These are phyloP conservation scores for Tetramorium bicarinatum DNA, from an alignment of 2,888 invertebrate genomes.

Conservation along the genomic window DNA sequence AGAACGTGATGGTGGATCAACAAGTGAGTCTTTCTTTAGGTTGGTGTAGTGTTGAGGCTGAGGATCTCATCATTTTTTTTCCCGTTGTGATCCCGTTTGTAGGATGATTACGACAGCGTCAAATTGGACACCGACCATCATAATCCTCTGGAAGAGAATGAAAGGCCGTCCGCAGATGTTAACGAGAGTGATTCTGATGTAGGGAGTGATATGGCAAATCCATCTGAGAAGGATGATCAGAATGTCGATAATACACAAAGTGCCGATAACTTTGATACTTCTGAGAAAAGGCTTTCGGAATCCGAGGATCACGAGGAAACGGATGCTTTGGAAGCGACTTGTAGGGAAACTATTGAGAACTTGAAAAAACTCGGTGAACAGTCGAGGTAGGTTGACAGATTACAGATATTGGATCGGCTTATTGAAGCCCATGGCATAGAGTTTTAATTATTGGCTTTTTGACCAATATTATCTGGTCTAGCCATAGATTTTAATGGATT, in stretches of 20 bases:
- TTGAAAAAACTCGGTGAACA: conserved; percentile 84
- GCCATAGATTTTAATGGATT: background rate
- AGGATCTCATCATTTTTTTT: background rate
- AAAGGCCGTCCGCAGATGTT: conserved; percentile 81
- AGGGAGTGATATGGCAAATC: conserved; percentile 85
- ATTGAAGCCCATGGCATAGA: too few species aligned
- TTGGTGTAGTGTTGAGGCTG: background rate
- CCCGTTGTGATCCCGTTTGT: conserved; percentile 7
- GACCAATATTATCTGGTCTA: too few species aligned
- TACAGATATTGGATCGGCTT: background rate
- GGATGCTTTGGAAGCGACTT: conserved; percentile 84
- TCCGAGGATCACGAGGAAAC: conserved; percentile 83
- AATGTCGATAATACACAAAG: conserved; percentile 82
- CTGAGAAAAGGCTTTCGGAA: conserved; percentile 77
- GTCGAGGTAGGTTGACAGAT: conserved; percentile 79
- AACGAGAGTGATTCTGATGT: conserved; percentile 86
- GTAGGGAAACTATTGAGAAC: conserved; percentile 85
- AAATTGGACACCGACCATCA: conserved; percentile 78
- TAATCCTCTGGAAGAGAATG: conserved; percentile 81
- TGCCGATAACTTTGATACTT: conserved; percentile 77
- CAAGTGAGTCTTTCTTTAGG: conserved; percentile 73
- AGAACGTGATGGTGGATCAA: conserved; percentile 84
- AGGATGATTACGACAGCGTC: conserved; percentile 80
- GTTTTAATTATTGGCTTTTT: too few species aligned
- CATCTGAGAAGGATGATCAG: conserved; percentile 84